phyloP scores from a whole-genome alignment of 2,888 invertebrate species.

The Himalopsyche anomala region DNA sequence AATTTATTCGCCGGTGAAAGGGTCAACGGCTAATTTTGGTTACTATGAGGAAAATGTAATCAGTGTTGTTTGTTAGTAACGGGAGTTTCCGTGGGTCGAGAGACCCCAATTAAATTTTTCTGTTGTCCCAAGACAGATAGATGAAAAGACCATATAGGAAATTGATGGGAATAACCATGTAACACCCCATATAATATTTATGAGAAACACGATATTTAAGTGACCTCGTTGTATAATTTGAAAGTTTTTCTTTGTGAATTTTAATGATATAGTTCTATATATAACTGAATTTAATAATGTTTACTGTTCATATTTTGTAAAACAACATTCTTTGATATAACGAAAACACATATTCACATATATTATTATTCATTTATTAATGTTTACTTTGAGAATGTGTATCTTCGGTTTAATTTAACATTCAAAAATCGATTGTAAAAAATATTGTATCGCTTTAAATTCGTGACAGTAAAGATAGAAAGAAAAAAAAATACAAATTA shows the following conservation, averaged over 20 bases:
- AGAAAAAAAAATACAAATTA: too few species aligned
- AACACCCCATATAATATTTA: not conserved
- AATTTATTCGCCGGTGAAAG: not conserved
- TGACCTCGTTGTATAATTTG: slow-evolving; percentile 12
- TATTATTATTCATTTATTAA: too few species aligned
- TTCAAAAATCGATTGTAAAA: too few species aligned
- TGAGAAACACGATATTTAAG: not conserved
- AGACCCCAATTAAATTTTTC: slow-evolving; percentile 27
- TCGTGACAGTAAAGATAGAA: too few species aligned
- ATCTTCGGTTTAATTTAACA: too few species aligned
- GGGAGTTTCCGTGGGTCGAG: not conserved
- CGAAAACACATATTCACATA: too few species aligned
- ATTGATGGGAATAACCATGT: not conserved
- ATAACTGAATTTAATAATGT: too few species aligned
- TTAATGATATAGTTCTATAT: not conserved
- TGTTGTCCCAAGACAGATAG: slow-evolving; percentile 25
- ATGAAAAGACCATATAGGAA: not conserved
- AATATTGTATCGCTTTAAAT: too few species aligned
- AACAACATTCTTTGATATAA: too few species aligned
- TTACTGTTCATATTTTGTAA: too few species aligned
- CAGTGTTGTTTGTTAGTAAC: slow-evolving; percentile 26
- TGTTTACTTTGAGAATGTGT: too few species aligned
- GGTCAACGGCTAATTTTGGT: not conserved
- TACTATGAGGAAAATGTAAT: slow-evolving; percentile 9
- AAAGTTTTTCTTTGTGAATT: not conserved